Conservation (phyloP, 2,113 vertebrate genomes). For the Lepidothrix coronata region DNA sequence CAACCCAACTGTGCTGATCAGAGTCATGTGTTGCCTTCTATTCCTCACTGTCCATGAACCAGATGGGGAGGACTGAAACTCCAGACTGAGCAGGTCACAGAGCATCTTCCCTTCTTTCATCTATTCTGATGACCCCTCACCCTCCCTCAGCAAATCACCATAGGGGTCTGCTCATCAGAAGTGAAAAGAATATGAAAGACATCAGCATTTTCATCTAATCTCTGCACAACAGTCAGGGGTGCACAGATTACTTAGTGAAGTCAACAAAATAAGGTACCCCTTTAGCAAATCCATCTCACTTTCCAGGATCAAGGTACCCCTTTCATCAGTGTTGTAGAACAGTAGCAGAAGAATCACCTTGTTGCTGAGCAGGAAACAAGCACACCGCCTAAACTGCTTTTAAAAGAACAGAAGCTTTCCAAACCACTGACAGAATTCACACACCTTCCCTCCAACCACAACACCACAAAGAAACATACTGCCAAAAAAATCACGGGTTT, state of each 20-base stretch:
- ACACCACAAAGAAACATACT: accelerated
- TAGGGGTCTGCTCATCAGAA: not conserved
- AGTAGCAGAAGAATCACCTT: not conserved
- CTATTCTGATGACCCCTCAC: accelerated
- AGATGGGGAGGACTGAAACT: not conserved
- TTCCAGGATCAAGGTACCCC: not conserved
- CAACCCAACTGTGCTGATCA: not conserved
- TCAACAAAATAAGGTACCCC: not conserved
- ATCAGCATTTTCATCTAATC: not conserved
- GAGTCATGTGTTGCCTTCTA: not conserved
- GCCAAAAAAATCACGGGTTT: not conserved
- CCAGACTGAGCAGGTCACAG: not conserved
- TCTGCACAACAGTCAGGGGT: not conserved
- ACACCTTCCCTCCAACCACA: not conserved
- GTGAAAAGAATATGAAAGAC: not conserved
- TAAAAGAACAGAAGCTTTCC: not conserved
- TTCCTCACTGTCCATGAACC: not conserved
- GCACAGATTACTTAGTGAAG: not conserved
- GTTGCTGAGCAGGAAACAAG: not conserved
- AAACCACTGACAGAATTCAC: not conserved
- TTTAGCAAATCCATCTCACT: not conserved
- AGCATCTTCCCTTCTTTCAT: not conserved
- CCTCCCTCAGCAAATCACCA: not conserved
- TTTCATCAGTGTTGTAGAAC: not conserved
- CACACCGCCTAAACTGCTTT: not conserved